A percentile compares a stretch with the other conserved stretches of the same genome.
Conservation (phyloP, 2,888 invertebrate genomes). For the Drosophila merina region DNA sequence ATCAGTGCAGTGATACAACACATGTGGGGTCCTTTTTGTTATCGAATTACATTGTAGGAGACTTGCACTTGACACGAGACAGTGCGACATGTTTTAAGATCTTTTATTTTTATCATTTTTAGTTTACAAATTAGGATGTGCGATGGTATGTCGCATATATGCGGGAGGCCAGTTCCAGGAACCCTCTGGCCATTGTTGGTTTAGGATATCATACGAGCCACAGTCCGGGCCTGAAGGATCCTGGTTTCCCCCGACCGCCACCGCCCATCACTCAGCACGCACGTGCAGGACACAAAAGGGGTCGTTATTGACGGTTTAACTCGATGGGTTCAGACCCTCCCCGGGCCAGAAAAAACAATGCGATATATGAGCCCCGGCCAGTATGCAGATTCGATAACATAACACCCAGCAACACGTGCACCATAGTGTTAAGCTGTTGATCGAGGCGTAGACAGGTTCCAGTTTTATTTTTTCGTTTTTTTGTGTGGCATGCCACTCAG, state of each 20-base stretch:
- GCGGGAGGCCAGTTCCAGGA: slow-evolving; percentile 64
- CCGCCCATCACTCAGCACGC: slow-evolving; percentile 65
- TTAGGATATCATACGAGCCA: slow-evolving; percentile 54
- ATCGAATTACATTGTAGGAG: slow-evolving; percentile 57
- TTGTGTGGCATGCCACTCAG: slow-evolving; percentile 38
- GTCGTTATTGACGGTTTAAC: slow-evolving; percentile 69
- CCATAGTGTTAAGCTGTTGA: slow-evolving; percentile 47
- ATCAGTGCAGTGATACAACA: slow-evolving; percentile 30
- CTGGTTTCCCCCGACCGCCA: neutral
- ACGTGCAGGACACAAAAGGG: slow-evolving; percentile 71
- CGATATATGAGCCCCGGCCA: slow-evolving; percentile 30
- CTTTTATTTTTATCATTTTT: slow-evolving; percentile 47
- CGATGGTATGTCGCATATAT: slow-evolving; percentile 43
- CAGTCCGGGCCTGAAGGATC: slow-evolving; percentile 10
- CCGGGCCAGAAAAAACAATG: slow-evolving; percentile 34
- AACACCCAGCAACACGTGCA: slow-evolving; percentile 64
- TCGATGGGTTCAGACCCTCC: slow-evolving; percentile 59
- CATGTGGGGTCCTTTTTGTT: slow-evolving; percentile 72
- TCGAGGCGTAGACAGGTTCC: slow-evolving; percentile 65
- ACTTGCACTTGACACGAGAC: slow-evolving; percentile 70
- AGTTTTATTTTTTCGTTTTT: slow-evolving; percentile 31
- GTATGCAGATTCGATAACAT: slow-evolving; percentile 64
- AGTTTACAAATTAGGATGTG: slow-evolving; percentile 75
- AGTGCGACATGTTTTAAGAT: slow-evolving; percentile 57
- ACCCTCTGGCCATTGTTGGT: slow-evolving; percentile 54